These are phyloP conservation scores for Automeris io DNA, from an alignment of 2,888 invertebrate genomes.

Conservation along the genomic window DNA sequence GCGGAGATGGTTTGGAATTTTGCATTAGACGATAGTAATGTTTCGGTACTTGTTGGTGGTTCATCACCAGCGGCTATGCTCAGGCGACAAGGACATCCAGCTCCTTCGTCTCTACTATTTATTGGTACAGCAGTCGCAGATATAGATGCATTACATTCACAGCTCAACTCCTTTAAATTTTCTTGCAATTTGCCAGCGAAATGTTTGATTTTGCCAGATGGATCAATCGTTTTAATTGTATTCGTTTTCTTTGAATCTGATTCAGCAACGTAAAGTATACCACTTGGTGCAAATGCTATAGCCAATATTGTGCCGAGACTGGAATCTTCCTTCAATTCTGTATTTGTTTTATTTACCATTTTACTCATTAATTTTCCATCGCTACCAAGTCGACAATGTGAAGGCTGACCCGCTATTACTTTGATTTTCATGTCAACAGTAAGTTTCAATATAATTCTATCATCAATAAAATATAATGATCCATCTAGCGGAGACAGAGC, in stretches of 20 bases:
- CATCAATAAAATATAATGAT: constrained; percentile 96
- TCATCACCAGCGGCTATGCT: constrained; percentile 78
- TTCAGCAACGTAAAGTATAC: constrained; percentile 95
- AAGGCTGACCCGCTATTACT: constrained; percentile 95
- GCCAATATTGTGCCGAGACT: constrained; percentile 91
- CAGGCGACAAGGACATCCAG: constrained; percentile 65
- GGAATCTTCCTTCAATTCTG: constrained; percentile 79
- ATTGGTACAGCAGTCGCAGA: constrained; percentile 72
- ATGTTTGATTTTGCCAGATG: constrained; percentile 92
- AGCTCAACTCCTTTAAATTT: constrained; percentile 71
- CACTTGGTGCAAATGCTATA: constrained; percentile 93
- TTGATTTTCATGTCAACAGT: constrained; percentile 94
- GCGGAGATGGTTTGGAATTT: constrained; percentile 93
- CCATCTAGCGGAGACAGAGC: constrained; percentile 96
- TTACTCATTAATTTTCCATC: constrained; percentile 64
- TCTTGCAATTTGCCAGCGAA: constrained; percentile 93
- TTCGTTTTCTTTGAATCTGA: constrained; percentile 92
- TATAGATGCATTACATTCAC: constrained; percentile 76
- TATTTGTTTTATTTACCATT: constrained; percentile 57
- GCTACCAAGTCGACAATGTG: constrained; percentile 87
- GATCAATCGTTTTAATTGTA: constrained; percentile 89
- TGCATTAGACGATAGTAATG: constrained; percentile 91
- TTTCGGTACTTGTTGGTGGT: constrained; percentile 88
- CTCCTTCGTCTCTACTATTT: constrained; percentile 55
- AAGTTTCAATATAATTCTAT: constrained; percentile 92